phyloP scores from a whole-genome alignment of 2,113 vertebrate genomes.

The Aspidoscelis tigris region DNA sequence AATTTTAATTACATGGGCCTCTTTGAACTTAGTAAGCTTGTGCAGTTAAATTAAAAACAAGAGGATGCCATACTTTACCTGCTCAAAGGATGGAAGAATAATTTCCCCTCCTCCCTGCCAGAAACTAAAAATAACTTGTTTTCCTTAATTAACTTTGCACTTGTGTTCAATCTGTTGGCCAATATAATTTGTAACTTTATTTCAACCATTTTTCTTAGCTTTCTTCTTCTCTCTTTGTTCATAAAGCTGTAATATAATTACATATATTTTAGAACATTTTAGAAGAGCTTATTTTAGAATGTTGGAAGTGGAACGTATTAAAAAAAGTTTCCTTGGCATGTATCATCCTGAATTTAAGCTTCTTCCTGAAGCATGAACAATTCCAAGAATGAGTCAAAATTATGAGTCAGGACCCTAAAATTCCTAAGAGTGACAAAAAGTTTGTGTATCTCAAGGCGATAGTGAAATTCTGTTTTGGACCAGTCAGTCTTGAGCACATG shows the following conservation, averaged over 20 bases:
- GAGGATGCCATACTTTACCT: not conserved
- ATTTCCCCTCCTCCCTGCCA: not conserved
- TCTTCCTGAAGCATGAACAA: conserved; percentile 8
- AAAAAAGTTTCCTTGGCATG: not conserved
- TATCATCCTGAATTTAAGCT: conserved; percentile 15
- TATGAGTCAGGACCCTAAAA: conserved; percentile 14
- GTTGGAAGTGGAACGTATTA: not conserved
- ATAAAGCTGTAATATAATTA: conserved; percentile 8
- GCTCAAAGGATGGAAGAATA: not conserved
- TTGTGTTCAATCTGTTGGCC: not conserved
- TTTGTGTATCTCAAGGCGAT: not conserved
- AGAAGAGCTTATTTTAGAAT: conserved; percentile 22
- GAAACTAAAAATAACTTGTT: not conserved
- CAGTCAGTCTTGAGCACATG: not conserved
- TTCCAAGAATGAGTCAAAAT: conserved; percentile 26
- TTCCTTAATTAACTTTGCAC: not conserved
- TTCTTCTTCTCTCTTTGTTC: not conserved
- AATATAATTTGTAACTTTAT: not conserved
- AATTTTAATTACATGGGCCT: not conserved
- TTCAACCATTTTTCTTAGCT: not conserved
- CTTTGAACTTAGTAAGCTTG: not conserved
- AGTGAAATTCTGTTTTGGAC: not conserved
- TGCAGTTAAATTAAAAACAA: not conserved
- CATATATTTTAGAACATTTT: not conserved
- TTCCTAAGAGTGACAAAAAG: not conserved